Conservation (phyloP, 1,140 invertebrate genomes). For the Hypothenemus hampei region DNA sequence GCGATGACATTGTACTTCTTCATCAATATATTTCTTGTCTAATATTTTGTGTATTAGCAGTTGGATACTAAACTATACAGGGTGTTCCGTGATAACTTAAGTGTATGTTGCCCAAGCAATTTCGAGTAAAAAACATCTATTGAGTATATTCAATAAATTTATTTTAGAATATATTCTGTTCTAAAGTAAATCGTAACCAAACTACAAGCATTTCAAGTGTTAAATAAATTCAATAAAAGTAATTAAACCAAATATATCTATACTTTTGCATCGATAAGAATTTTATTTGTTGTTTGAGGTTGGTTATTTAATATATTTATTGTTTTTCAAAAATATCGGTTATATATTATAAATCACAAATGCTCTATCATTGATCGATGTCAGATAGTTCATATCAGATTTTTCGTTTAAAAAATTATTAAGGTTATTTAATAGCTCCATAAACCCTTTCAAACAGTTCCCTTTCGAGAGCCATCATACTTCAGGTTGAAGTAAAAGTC, state of each 20-base stretch:
- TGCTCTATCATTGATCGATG: slow-evolving; percentile 27
- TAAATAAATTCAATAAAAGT: neutral
- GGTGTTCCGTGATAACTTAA: too few species aligned
- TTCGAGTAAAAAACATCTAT: too few species aligned
- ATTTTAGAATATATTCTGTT: too few species aligned
- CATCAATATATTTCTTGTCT: too few species aligned
- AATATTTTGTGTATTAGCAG: too few species aligned
- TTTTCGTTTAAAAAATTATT: slow-evolving; percentile 29
- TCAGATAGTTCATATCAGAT: slow-evolving; percentile 31
- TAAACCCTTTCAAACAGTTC: slow-evolving; percentile 34
- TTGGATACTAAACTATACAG: too few species aligned
- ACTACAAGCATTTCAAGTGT: too few species aligned
- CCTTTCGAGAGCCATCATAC: slow-evolving; percentile 33
- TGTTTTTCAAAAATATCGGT: slow-evolving; percentile 28
- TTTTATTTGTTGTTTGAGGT: slow-evolving; percentile 31
- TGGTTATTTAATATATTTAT: slow-evolving; percentile 34
- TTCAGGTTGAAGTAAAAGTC: slow-evolving; percentile 31
- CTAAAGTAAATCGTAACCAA: too few species aligned
- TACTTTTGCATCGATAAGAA: slow-evolving; percentile 24
- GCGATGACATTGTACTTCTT: too few species aligned
- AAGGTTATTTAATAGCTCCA: slow-evolving; percentile 28
- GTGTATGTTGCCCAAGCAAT: too few species aligned
- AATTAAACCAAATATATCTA: slow-evolving; percentile 28
- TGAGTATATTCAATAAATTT: too few species aligned
- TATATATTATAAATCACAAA: slow-evolving; percentile 20